Percentiles rank a stretch among this genome's conserved stretches.
These are phyloP conservation scores for Didymodactylos carnosus DNA, from an alignment of 2,888 invertebrate species.

Conservation along the genomic window DNA sequence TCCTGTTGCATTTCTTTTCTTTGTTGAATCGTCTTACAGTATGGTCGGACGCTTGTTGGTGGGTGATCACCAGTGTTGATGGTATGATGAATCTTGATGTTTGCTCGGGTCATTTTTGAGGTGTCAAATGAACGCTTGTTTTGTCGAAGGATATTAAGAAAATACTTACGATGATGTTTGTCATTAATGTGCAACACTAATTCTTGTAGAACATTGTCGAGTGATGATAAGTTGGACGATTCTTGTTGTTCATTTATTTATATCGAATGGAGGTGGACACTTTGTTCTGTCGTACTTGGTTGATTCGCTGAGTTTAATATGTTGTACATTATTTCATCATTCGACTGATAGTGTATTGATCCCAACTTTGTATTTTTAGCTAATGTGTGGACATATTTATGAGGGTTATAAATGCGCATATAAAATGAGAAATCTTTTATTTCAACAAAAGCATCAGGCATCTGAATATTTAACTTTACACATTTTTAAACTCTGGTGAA, in stretches of 20 bases:
- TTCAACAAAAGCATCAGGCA: not conserved
- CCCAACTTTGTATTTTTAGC: not conserved
- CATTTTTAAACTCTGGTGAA: no score
- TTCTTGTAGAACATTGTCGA: no score
- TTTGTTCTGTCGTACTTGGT: not conserved
- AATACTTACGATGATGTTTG: not conserved
- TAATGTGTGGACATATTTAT: not conserved
- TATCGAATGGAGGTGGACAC: no score
- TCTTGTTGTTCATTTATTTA: no score
- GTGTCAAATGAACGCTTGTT: not conserved
- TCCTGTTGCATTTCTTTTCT: not conserved
- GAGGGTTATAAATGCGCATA: not conserved
- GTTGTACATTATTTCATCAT: not conserved
- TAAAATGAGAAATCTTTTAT: not conserved
- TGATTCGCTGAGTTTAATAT: not conserved
- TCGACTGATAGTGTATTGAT: not conserved
- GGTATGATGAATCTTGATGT: not conserved
- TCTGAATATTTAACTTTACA: no score
- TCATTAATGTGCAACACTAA: not conserved
- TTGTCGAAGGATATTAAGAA: not conserved
- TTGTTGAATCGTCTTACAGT: not conserved
- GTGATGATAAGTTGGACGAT: no score
- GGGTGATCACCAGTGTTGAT: not conserved
- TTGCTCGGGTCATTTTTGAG: not conserved
- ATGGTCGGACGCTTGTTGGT: not conserved